These are phyloP conservation scores for Heliconius ismenius DNA, from an alignment of 2,888 invertebrate genomes.

Conservation along the genomic window DNA sequence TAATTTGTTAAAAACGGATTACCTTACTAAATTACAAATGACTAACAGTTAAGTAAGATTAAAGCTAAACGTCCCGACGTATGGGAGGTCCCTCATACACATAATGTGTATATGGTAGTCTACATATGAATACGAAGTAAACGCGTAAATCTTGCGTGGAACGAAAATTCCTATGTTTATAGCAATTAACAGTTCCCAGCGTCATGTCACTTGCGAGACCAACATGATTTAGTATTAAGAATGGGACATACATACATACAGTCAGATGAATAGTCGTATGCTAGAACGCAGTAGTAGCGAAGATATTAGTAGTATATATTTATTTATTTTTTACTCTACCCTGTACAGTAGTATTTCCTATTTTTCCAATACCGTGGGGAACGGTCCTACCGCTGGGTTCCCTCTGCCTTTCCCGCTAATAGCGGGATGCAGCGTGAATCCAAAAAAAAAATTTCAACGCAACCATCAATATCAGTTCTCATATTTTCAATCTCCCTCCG, in stretches of 20 bases:
- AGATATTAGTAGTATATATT: neutral
- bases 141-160: conserved; percentile 56
- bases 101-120: neutral
- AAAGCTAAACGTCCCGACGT: neutral
- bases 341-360: too few relatives aligned
- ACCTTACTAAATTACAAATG: neutral
- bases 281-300: neutral
- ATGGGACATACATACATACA: conserved; percentile 43
- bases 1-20: neutral
- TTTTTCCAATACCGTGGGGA: neutral
- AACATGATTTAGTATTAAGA: conserved; percentile 53
- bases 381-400: neutral
- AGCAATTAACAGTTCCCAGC: conserved; percentile 58
- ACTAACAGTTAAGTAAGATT: neutral
- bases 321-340: too few relatives aligned
- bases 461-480: neutral
- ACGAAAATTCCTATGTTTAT: conserved; percentile 61
- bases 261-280: neutral
- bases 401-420: neutral
- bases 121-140: neutral
- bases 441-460: neutral
- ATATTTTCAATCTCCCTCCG: neutral
- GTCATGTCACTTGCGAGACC: conserved; percentile 54
- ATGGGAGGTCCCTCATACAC: conserved; percentile 9
- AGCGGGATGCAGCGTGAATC: neutral